Evolutionary conservation across 1,140 invertebrate species (phyloP), one percentile per base, ranked within the genome.

Genomic region (Papilio aristodemus): DNA sequence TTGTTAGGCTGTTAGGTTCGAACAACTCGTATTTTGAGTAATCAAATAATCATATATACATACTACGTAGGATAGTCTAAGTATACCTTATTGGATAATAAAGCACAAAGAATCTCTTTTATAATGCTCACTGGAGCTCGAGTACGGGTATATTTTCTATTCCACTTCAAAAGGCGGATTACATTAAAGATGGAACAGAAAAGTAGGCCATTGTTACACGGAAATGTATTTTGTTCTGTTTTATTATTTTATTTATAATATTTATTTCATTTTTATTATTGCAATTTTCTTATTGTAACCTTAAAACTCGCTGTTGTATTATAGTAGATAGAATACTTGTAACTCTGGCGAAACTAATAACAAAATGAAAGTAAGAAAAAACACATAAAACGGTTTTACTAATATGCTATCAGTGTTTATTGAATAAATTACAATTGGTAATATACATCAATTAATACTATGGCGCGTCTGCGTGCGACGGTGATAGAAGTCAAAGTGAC

Each of bases 191-290:
- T 73, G 72, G 70, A 68, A 64, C 63, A 57, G 69, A 39, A 74
- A 79, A 78, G 72, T 78, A 78, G 78, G 76, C 76, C 72, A 74
- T 73, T 74, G 73, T 75, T 70, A 63, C 37, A 67, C 38, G 60
- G 37, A 64, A 64, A 43, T 46, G 62, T 41, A 64, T 64, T 64
- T 64, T 32, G 27, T 19, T 59, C 32, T 59, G 27, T 36, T n/a
- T 17, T 59, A 14, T 36, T n/a, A n/a, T n/a, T n/a, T n/a, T n/a
- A n/a, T n/a, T n/a, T n/a, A n/a, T n/a, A n/a, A n/a, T n/a, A n/a
- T n/a, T n/a, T n/a, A n/a, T n/a, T n/a, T 50, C n/a, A 32, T 32
- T 66, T 66, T n/a, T 50, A 10, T 14, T 25, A 13, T 41, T 27
- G 41, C 14, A 62, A 38, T 38, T 62, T 38, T 38, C 17, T 62